Base-by-base conservation (phyloP, 2,113 vertebrate genomes). In the Myiagra hebetior region DNA sequence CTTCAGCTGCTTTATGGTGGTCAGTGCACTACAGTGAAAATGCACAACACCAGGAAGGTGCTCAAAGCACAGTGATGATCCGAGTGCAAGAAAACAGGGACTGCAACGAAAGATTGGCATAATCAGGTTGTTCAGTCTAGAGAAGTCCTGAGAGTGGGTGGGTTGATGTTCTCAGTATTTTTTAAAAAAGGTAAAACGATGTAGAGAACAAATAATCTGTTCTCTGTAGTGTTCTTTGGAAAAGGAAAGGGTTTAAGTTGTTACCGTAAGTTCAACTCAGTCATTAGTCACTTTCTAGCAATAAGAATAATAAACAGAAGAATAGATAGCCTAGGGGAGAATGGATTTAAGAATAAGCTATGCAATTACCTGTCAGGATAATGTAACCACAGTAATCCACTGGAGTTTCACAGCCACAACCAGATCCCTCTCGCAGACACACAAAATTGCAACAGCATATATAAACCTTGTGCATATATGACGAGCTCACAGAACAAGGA, bases 81-180 rank as follows among this genome's bases (percentile, higher is more conserved):
- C 57, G 28, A 70, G 33, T 16, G 19, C 0, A 0, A 86, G 72
- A 70, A 86, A 94, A 70, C 1, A 5, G 11, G 7, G 5, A 50
- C 60, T 70, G 37, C 30, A 56, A 63, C 15, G 46, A 60, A 77
- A 80, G 4, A 39, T 20, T 84, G 86, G 59, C 59, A 50, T 84
- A 93, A 92, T 88, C n/a, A 84, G 79, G 69, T 85, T 93, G 33
- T 28, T 75, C 53, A 56, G 47, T 64, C 20, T 76, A 64, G 7
- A 85, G 20, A 50, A 86, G 79, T 46, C 50, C 63, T 86, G 37
- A 57, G 46, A 55, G 14, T 23, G 1, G 1, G 3, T 35, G 4
- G 15, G n/a, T 79, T 87, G n/a, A 73, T 9, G 23, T 82, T 57
- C 65, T 62, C n/a, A 53, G 50, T 49, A 44, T 41, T 72, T 87